Percentiles rank a stretch among this genome's conserved stretches.
These are phyloP conservation scores for Pangasius djambal DNA, from an alignment of 2,797 vertebrate species.

Conservation along the genomic window DNA sequence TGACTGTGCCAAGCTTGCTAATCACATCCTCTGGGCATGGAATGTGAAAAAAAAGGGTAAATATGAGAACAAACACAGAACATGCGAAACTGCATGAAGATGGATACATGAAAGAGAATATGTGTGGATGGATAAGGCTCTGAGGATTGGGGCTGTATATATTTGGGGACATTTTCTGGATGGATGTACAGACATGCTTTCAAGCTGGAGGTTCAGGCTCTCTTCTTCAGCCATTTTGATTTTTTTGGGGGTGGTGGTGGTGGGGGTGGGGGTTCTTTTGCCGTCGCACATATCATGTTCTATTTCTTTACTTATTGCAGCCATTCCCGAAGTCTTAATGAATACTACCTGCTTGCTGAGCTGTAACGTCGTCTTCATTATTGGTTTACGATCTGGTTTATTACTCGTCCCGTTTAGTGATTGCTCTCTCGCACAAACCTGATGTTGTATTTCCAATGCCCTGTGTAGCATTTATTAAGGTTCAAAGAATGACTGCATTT, in stretches of 20 bases:
- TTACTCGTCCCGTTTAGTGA: slow-evolving; percentile 15
- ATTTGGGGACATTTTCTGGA: background rate
- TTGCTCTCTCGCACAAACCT: background rate
- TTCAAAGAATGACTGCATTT: slow-evolving; percentile 41
- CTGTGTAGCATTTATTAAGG: slow-evolving; percentile 45
- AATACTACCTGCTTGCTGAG: slow-evolving; percentile 39
- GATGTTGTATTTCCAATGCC: background rate
- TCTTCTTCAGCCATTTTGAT: slow-evolving; percentile 6
- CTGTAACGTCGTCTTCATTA: slow-evolving; percentile 37
- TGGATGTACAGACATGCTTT: slow-evolving; percentile 22
- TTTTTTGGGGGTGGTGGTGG: background rate
- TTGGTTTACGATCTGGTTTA: slow-evolving; percentile 45
- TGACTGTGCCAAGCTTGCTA: slow-evolving; percentile 66
- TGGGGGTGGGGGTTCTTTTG: background rate
- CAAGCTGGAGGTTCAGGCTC: background rate
- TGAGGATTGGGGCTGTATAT: slow-evolving; percentile 13
- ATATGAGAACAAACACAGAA: slow-evolving; percentile 45
- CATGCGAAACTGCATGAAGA: slow-evolving; percentile 46
- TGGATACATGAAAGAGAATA: slow-evolving; percentile 14
- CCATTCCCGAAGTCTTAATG: slow-evolving; percentile 41
- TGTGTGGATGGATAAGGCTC: slow-evolving; percentile 16
- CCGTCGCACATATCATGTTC: too few species aligned
- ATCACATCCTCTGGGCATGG: slow-evolving; percentile 68
- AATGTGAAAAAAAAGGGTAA: slow-evolving; percentile 26
- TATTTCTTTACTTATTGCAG: slow-evolving; percentile 38